Conservation (phyloP, 2,888 invertebrate species). For the Pterostichus madidus region DNA sequence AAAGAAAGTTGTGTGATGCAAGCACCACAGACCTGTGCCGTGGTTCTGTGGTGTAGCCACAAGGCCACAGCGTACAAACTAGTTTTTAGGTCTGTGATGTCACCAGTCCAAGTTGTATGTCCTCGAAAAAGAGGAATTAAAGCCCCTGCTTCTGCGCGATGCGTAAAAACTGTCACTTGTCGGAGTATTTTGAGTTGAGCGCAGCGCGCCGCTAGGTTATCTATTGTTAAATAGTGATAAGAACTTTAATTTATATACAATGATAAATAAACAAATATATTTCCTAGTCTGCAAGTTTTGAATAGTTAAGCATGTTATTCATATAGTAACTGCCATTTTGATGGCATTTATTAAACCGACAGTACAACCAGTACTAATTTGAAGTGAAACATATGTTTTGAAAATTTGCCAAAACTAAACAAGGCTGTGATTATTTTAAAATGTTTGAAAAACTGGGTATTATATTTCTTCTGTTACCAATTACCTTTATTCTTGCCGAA, state of each 20-base stretch:
- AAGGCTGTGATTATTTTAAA: conserved; percentile 62
- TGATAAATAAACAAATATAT: conserved; percentile 28
- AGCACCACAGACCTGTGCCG: too few relatives aligned
- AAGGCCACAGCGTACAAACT: too few relatives aligned
- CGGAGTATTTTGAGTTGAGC: neutral
- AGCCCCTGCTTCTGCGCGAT: too few relatives aligned
- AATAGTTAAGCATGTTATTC: conserved; percentile 30
- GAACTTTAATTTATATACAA: conserved; percentile 28
- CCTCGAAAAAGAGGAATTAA: too few relatives aligned
- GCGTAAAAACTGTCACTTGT: too few relatives aligned
- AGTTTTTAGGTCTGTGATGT: too few relatives aligned
- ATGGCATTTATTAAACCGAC: conserved; percentile 46
- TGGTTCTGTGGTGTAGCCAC: too few relatives aligned
- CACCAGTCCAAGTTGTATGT: too few relatives aligned
- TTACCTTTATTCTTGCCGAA: conserved; percentile 40
- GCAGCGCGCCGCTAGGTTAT: conserved; percentile 39
- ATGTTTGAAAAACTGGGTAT: conserved; percentile 39
- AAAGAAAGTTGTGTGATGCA: neutral
- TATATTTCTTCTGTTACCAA: conserved; percentile 42
- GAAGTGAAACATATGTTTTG: conserved; percentile 63
- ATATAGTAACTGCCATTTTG: conserved; percentile 19
- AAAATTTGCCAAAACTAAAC: conserved; percentile 39
- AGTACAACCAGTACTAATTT: conserved; percentile 6
- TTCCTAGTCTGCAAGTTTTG: neutral
- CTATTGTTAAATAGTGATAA: conserved; percentile 56